A percentile compares a stretch with the other conserved stretches of the same genome.
Conservation (phyloP, 2,797 vertebrate species). For the Nyctalus aviator region DNA sequence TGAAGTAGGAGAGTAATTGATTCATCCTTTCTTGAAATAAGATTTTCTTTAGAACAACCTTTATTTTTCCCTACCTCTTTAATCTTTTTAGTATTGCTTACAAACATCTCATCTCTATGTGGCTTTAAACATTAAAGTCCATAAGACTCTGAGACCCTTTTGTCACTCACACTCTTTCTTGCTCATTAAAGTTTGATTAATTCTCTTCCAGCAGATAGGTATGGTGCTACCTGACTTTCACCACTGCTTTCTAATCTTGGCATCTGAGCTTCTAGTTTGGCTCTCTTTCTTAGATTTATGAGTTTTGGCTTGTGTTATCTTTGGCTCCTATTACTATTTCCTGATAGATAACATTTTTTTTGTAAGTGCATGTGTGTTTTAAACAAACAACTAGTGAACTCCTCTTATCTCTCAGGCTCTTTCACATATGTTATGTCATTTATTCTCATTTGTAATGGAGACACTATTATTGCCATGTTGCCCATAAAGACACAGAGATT, state of each 20-base stretch:
- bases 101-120: not conserved
- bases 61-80: not conserved
- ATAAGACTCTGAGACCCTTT: not conserved
- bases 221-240: not conserved
- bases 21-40: not conserved
- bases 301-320: conserved; percentile 32
- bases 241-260: conserved; percentile 5
- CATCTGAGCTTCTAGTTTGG: conserved; percentile 12
- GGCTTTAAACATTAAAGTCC: not conserved
- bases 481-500: not conserved
- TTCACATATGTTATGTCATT: conserved; percentile 8
- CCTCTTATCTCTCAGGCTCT: not conserved
- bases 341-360: not conserved
- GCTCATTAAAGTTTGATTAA: not conserved
- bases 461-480: not conserved
- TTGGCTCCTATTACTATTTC: conserved; percentile 46
- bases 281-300: conserved; percentile 38
- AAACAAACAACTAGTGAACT: conserved; percentile 54
- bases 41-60: not conserved
- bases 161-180: not conserved
- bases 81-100: not conserved
- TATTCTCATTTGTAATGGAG: conserved; percentile 5
- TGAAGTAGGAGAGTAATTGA: not conserved
- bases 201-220: not conserved
- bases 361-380: conserved; percentile 3